phyloP scores from a whole-genome alignment of 2,888 invertebrate genomes.

The Oligia strigilis region DNA sequence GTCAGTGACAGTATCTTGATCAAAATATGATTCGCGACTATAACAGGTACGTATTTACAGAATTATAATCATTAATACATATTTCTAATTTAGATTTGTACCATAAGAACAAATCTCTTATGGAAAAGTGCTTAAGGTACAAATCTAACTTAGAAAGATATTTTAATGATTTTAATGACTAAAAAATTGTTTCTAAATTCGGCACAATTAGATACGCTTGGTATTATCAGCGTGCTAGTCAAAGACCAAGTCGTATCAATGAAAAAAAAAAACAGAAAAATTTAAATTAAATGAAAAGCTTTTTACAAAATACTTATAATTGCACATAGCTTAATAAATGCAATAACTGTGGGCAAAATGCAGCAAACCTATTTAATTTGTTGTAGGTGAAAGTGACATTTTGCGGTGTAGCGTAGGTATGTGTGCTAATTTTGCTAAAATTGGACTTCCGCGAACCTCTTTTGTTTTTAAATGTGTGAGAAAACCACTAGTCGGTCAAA shows the following conservation, averaged over 20 bases:
- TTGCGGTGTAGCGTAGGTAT: not conserved
- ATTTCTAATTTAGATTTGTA: too few relatives aligned
- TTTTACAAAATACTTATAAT: not conserved
- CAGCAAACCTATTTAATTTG: not conserved
- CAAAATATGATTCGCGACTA: too few relatives aligned
- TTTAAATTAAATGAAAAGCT: too few relatives aligned
- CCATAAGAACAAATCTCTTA: too few relatives aligned
- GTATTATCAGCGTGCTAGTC: not conserved
- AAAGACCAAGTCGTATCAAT: not conserved
- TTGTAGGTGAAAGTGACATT: conserved; percentile 10
- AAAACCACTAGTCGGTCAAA: not conserved
- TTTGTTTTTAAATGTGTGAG: not conserved
- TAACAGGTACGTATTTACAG: too few relatives aligned
- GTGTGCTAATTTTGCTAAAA: conserved; percentile 10
- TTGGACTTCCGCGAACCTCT: not conserved
- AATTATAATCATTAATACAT: too few relatives aligned
- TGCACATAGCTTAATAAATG: not conserved
- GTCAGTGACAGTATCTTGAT: too few relatives aligned
- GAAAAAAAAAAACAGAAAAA: not conserved
- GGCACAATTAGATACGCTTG: not conserved
- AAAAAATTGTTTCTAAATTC: not conserved
- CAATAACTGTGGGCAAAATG: not conserved
- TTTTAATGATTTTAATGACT: too few relatives aligned
- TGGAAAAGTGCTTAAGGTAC: too few relatives aligned
- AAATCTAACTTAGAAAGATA: too few relatives aligned